A percentile compares a stretch with the other conserved stretches of the same genome.
Evolutionary conservation across 1,140 invertebrate genomes (phyloP).

Genomic region (Araneus ventricosus): DNA sequence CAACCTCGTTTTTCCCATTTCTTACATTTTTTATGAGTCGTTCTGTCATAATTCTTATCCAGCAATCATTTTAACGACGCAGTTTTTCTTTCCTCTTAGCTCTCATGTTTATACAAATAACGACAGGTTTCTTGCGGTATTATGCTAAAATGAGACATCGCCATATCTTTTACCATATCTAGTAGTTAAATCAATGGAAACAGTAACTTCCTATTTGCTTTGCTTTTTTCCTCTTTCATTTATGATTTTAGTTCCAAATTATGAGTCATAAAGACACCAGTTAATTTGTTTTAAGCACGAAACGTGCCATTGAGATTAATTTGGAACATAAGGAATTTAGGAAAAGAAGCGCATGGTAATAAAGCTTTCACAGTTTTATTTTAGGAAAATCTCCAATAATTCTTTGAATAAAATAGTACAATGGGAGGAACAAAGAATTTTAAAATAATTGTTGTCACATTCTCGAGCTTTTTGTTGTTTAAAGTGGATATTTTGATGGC

Average conservation of each 20-base stretch:
- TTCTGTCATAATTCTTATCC: background rate
- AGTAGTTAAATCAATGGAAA: background rate
- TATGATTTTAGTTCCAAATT: background rate
- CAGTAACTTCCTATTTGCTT: background rate
- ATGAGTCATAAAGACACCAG: background rate
- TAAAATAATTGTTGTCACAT: too few species aligned
- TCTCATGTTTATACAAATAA: background rate
- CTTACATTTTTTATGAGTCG: background rate
- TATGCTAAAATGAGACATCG: background rate
- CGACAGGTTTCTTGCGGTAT: background rate
- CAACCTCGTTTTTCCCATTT: background rate
- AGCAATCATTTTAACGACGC: slow-evolving; percentile 46
- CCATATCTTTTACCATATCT: background rate
- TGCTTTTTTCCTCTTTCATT: too few species aligned
- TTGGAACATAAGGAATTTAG: too few species aligned
- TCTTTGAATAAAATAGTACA: too few species aligned
- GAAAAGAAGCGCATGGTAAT: too few species aligned
- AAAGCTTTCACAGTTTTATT: too few species aligned
- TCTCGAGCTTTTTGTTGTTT: too few species aligned
- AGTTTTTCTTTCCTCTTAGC: background rate
- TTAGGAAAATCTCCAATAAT: too few species aligned
- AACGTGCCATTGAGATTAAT: too few species aligned
- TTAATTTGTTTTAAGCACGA: background rate
- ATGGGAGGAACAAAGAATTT: too few species aligned
- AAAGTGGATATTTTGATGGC: too few species aligned